phyloP scores from a whole-genome alignment of 30 jellyfish, hydroid and myxozoan species.

The Aurelia sp. region DNA sequence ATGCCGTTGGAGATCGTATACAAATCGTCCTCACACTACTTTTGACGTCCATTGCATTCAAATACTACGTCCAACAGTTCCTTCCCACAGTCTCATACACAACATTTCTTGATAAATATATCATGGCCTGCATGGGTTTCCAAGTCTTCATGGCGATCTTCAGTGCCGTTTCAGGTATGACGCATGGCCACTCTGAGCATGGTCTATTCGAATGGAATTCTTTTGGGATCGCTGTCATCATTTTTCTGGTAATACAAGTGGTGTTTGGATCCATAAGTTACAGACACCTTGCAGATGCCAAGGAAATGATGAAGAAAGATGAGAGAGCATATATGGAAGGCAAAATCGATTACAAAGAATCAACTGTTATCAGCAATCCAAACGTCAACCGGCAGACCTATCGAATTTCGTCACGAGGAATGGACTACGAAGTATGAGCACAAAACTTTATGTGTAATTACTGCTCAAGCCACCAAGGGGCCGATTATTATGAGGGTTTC shows the following conservation, averaged over 20 bases:
- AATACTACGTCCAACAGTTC: slow-evolving; percentile 57
- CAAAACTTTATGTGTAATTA: too few species aligned
- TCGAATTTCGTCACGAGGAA: too few species aligned
- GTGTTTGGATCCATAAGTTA: neutral
- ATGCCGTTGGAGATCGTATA: slow-evolving; percentile 49
- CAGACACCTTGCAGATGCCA: neutral
- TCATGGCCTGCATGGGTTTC: slow-evolving; percentile 55
- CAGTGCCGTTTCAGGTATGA: slow-evolving; percentile 28
- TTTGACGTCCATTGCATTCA: slow-evolving; percentile 73
- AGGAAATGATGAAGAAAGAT: neutral
- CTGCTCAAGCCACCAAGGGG: too few species aligned
- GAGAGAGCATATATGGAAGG: neutral
- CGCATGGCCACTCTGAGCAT: neutral
- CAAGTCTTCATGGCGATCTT: slow-evolving; percentile 62
- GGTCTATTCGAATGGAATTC: slow-evolving; percentile 15
- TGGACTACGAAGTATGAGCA: too few species aligned
- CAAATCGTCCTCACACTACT: slow-evolving; percentile 54
- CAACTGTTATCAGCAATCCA: too few species aligned
- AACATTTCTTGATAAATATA: slow-evolving; percentile 39
- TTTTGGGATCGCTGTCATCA: neutral
- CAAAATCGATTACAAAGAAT: neutral
- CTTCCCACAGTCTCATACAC: slow-evolving; percentile 62
- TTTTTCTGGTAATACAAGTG: slow-evolving; percentile 1
- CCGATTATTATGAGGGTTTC: too few species aligned
- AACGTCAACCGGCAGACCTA: too few species aligned